Base-by-base conservation (phyloP, 1,140 invertebrate genomes). In the Proales similis region DNA sequence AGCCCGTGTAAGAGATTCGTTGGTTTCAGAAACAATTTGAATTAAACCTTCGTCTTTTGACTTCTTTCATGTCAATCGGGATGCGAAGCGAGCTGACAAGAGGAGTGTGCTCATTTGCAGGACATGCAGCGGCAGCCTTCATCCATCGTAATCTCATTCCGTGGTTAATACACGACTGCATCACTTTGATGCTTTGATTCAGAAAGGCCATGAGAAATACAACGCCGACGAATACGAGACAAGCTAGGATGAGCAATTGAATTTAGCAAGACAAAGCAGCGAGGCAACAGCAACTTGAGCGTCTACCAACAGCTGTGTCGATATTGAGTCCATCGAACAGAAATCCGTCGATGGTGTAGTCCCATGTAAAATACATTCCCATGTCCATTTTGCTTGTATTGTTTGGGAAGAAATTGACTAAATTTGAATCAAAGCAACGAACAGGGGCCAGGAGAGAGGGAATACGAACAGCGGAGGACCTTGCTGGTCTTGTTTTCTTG, bases 301-400 rank as follows among this genome's bases (percentile, higher is more conserved):
- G 17, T 24, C 45, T 57, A 20, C 51, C 45, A 42, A 42, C 17
- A 22, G 45, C 12, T 3, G 51, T 32, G 24, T 57, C 51, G 27
- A 57, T 57, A 27, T 57, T 57, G 11, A 57, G 45, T 29, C 32
- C 32, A 29, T 57, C 51, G 19, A 57, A 57, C 22, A 57, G 11
- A 57, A 57, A 57, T 27, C 32, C 51, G 27, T 57, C 45, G 4
- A 57, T 57, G 12, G 20, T 11, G 19, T 39, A 57, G n/a, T 57
- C 32, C 51, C 51, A 57, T 30, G 39, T 26, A 27, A 57, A 57
- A 42, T 57, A 57, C 51, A 57, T 57, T 57, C 45, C 19, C 6
- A 24, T 19, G 24, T 7, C 6, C 11, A 24, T 46, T 7, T 46
- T 3, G 7, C 3, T 46, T 19, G 24, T 2, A 7, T 9, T 3